Conservation (phyloP, 2,888 invertebrate species). For the Cantharis lateralis region DNA sequence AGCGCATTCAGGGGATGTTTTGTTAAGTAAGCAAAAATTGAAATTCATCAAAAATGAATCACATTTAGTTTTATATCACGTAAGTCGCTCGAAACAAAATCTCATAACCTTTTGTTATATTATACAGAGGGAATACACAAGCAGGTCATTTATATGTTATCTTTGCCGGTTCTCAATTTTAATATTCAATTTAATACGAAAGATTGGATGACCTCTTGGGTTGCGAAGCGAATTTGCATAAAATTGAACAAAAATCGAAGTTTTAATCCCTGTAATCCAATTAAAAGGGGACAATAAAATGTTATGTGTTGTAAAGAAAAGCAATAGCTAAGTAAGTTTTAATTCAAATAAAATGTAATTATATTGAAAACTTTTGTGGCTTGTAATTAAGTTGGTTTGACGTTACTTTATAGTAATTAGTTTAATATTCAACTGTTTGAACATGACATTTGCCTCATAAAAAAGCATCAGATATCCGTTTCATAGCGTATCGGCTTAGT, state of each 20-base stretch:
- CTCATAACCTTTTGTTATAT: background rate
- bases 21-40: background rate
- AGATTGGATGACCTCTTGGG: background rate
- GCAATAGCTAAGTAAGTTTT: background rate
- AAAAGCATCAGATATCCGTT: background rate
- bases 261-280: background rate
- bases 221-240: background rate
- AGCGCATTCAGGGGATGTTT: background rate
- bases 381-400: background rate
- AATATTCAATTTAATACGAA: slow-evolving; percentile 3
- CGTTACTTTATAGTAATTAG: background rate
- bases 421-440: background rate
- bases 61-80: slow-evolving; percentile 1
- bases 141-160: slow-evolving; percentile 10
- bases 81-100: background rate
- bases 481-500: background rate
- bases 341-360: background rate
- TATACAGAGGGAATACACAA: background rate
- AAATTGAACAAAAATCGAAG: background rate
- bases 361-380: background rate
- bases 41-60: slow-evolving; percentile 1
- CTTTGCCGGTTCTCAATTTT: slow-evolving; percentile 3
- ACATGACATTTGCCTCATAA: background rate
- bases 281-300: background rate
- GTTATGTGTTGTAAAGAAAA: background rate